These are phyloP conservation scores for Callyntrura guangdongensis DNA, from an alignment of 2,888 invertebrate genomes.

Conservation along the genomic window DNA sequence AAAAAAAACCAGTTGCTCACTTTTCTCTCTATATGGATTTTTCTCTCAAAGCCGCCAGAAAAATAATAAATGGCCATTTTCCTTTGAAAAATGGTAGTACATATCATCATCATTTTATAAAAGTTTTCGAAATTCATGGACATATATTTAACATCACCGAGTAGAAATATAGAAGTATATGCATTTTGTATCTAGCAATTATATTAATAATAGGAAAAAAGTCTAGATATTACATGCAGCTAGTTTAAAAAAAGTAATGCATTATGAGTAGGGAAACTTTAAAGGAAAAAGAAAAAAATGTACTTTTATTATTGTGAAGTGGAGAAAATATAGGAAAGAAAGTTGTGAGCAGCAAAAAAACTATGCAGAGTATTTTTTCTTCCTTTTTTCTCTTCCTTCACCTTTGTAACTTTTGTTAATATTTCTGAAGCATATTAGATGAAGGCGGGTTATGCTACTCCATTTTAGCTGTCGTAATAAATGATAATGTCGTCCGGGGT, in stretches of 20 bases:
- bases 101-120: neutral
- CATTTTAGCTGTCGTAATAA: too few relatives aligned
- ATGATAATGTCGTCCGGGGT: too few relatives aligned
- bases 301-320: neutral
- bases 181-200: neutral
- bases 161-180: too few relatives aligned
- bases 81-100: slow-evolving; percentile 16
- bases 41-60: neutral
- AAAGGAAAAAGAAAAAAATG: neutral
- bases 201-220: neutral
- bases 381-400: too few relatives aligned
- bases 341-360: neutral
- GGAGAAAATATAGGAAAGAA: neutral
- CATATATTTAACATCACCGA: too few relatives aligned
- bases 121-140: neutral
- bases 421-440: too few relatives aligned
- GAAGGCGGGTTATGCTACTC: too few relatives aligned
- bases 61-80: slow-evolving; percentile 22
- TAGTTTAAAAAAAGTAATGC: neutral
- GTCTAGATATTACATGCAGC: too few relatives aligned
- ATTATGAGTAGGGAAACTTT: neutral
- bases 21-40: neutral
- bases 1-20: slow-evolving; percentile 55
- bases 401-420: too few relatives aligned
- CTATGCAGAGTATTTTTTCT: too few relatives aligned